These are phyloP conservation scores for Poeciliopsis infans DNA, from an alignment of 2,797 vertebrate species.

Conservation along the genomic window DNA sequence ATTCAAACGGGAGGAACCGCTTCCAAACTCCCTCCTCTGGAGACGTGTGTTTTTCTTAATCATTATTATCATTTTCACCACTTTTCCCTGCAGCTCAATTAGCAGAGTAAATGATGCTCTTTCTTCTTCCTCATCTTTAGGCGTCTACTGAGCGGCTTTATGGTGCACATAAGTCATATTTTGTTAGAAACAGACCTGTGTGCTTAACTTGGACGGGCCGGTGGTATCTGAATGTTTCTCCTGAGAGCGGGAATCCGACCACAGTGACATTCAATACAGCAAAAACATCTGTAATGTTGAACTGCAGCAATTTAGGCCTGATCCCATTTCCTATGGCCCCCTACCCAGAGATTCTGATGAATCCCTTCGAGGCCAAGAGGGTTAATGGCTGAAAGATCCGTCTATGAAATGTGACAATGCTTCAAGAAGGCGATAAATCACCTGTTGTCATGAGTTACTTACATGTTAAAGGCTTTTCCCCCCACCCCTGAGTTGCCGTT, in stretches of 20 bases:
- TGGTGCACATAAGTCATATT: conserved; percentile 25
- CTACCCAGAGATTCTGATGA: neutral
- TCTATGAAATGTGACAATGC: neutral
- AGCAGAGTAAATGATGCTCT: conserved; percentile 38
- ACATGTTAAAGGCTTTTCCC: neutral
- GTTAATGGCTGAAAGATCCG: neutral
- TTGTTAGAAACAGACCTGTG: conserved; percentile 12
- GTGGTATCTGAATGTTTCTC: conserved; percentile 13
- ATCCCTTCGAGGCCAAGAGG: neutral
- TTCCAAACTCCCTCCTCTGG: neutral
- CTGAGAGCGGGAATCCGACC: conserved; percentile 33
- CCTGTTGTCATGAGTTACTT: neutral
- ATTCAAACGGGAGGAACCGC: conserved; percentile 16
- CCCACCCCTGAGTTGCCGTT: neutral
- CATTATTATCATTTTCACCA: conserved; percentile 5
- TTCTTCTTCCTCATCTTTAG: conserved; percentile 39
- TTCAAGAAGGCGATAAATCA: neutral
- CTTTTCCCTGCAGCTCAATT: conserved; percentile 38
- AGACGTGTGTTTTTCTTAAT: conserved; percentile 16
- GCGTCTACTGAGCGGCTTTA: conserved; percentile 38
- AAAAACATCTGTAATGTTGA: conserved; percentile 44
- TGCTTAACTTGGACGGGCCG: conserved; percentile 6
- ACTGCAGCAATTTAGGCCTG: conserved; percentile 8
- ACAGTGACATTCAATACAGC: conserved; percentile 23
- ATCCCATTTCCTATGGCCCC: neutral